Percentiles rank a stretch among this genome's conserved stretches.
Conservation (phyloP, 2,113 vertebrate species). For the Electrona antarctica region DNA sequence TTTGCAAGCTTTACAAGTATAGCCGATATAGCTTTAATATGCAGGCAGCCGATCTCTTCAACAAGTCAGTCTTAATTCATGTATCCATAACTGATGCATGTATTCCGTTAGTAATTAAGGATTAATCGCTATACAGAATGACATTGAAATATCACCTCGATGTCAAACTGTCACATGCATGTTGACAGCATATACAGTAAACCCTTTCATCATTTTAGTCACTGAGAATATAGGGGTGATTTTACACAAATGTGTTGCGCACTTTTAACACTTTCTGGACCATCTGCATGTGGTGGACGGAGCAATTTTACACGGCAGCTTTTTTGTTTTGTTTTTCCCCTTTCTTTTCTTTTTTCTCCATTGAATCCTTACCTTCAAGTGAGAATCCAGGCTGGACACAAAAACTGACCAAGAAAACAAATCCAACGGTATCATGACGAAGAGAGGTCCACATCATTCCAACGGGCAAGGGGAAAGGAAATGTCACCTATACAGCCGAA, state of each 20-base stretch:
- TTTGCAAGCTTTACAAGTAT: too few species aligned
- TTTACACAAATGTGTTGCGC: constrained; percentile 41
- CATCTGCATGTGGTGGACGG: background rate
- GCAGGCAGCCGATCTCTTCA: constrained; percentile 21
- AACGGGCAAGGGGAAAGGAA: constrained; percentile 12
- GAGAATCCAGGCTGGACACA: constrained; percentile 79
- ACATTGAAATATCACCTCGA: too few species aligned
- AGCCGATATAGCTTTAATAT: too few species aligned
- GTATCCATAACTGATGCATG: constrained; percentile 10
- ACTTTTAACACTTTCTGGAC: constrained; percentile 61
- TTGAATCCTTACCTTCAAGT: constrained; percentile 74
- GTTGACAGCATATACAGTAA: too few species aligned
- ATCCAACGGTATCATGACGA: constrained; percentile 77
- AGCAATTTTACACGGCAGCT: constrained; percentile 3
- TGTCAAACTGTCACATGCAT: too few species aligned
- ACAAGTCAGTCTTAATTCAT: constrained; percentile 38
- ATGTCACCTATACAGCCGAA: constrained; percentile 45
- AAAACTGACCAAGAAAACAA: constrained; percentile 78
- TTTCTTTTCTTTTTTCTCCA: background rate
- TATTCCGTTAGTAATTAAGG: too few species aligned
- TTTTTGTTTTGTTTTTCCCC: too few species aligned
- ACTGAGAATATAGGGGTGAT: background rate
- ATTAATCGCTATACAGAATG: too few species aligned
- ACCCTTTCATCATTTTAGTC: too few species aligned
- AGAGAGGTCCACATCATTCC: constrained; percentile 81